phyloP scores from a whole-genome alignment of 1,140 invertebrate genomes.

The Tetraneura akinire region DNA sequence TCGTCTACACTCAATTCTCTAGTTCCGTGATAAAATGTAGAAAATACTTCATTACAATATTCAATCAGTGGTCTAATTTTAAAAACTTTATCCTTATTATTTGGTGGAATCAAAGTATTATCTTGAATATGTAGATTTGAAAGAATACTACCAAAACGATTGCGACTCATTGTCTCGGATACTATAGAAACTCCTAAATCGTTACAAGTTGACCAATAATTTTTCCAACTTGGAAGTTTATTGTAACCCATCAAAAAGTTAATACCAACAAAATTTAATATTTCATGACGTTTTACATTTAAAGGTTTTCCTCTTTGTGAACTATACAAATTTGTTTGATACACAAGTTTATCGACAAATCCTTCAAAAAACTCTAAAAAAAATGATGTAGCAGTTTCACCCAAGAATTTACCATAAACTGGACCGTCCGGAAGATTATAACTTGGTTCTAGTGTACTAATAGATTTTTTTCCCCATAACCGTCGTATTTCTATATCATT shows the following conservation, averaged over 20 bases:
- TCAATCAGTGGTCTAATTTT: constrained; percentile 53
- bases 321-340: constrained; percentile 18
- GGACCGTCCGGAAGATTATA: not conserved
- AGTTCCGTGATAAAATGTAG: constrained; percentile 26
- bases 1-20: constrained; percentile 55
- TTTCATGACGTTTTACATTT: not conserved
- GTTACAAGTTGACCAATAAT: not conserved
- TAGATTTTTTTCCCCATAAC: not conserved
- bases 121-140: not conserved
- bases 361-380: not conserved
- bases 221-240: not conserved
- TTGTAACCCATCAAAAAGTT: not conserved
- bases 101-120: not conserved
- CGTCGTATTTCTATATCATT: not conserved
- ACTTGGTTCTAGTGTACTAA: not conserved
- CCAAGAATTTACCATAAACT: not conserved
- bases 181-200: not conserved
- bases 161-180: not conserved
- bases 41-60: constrained; percentile 39
- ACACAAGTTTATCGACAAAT: not conserved
- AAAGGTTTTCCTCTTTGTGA: not conserved
- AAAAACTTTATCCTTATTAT: constrained; percentile 53
- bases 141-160: not conserved
- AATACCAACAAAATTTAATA: not conserved
- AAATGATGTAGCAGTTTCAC: not conserved